Percentiles rank a stretch among this genome's conserved stretches.
Evolutionary conservation across 2,888 invertebrate species (phyloP).

Genomic region (Caenorhabditis imperialis): DNA sequence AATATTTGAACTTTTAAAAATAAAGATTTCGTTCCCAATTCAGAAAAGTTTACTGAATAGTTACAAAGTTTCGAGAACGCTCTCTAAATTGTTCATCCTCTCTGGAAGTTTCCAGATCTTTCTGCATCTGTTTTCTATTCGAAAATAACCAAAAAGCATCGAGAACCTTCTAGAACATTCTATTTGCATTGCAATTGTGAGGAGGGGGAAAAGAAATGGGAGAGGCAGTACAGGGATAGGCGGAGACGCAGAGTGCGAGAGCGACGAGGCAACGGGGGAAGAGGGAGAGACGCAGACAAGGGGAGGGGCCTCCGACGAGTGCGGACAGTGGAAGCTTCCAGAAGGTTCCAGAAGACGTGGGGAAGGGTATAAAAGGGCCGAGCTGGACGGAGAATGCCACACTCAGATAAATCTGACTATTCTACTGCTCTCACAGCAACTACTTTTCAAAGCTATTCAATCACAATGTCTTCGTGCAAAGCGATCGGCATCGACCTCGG

Average conservation of each 20-base stretch:
- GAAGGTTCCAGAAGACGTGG: constrained; percentile 48
- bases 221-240: neutral
- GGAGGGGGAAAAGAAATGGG: constrained; percentile 4
- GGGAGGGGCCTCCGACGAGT: constrained; percentile 1
- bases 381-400: constrained; percentile 6
- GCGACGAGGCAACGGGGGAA: neutral
- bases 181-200: neutral
- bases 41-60: too few relatives aligned
- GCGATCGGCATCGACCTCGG: constrained; percentile 68
- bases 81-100: too few relatives aligned
- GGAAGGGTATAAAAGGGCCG: constrained; percentile 47
- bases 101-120: neutral
- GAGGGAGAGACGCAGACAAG: neutral
- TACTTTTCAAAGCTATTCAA: too few relatives aligned
- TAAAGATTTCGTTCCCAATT: too few relatives aligned
- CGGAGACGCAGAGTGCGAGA: constrained; percentile 10
- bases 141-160: constrained; percentile 1
- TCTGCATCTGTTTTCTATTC: neutral
- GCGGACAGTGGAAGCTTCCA: neutral
- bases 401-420: constrained; percentile 36
- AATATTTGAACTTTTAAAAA: too few relatives aligned
- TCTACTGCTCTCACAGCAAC: constrained; percentile 47
- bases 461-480: constrained; percentile 64
- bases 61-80: too few relatives aligned
- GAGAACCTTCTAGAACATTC: constrained; percentile 6